Evolutionary conservation across 2,888 invertebrate species (phyloP).

Genomic region (Dendrolimus houi): DNA sequence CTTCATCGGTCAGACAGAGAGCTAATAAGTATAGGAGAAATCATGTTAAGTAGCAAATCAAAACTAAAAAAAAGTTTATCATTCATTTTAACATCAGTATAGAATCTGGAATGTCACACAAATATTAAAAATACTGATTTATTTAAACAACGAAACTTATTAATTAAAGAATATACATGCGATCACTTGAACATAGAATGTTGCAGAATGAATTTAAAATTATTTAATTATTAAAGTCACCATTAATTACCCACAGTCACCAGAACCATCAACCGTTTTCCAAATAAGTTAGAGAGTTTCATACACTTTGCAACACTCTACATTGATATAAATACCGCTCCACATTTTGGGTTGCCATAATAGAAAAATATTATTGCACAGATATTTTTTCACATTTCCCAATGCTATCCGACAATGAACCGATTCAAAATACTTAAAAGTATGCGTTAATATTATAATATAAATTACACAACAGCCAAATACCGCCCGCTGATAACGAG

Average conservation of each 20-base stretch:
- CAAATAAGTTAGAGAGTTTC: slow-evolving; percentile 27
- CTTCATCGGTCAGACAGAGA: slow-evolving; percentile 28
- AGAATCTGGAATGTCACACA: slow-evolving; percentile 74
- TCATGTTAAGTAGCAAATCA: slow-evolving; percentile 39
- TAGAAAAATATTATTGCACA: slow-evolving; percentile 57
- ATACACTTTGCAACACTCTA: slow-evolving; percentile 62
- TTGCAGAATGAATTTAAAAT: slow-evolving; percentile 49
- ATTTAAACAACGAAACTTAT: slow-evolving; percentile 63
- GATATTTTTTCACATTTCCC: slow-evolving; percentile 23
- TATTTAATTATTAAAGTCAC: slow-evolving; percentile 24
- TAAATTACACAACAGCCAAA: slow-evolving; percentile 63
- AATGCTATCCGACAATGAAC: neutral
- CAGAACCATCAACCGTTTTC: slow-evolving; percentile 21
- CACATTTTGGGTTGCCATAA: slow-evolving; percentile 35
- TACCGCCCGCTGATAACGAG: slow-evolving; percentile 25
- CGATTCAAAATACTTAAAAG: slow-evolving; percentile 1
- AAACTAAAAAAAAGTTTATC: slow-evolving; percentile 20
- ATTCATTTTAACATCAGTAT: slow-evolving; percentile 36
- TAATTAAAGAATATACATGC: slow-evolving; percentile 49
- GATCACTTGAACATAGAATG: slow-evolving; percentile 41
- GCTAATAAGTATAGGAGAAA: slow-evolving; percentile 31
- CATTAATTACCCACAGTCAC: slow-evolving; percentile 28
- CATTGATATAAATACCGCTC: slow-evolving; percentile 24
- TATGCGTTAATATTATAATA: slow-evolving; percentile 14
- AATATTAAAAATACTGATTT: slow-evolving; percentile 73